These are phyloP conservation scores for Clunio marinus DNA, from an alignment of 2,888 invertebrate genomes.

Conservation along the genomic window DNA sequence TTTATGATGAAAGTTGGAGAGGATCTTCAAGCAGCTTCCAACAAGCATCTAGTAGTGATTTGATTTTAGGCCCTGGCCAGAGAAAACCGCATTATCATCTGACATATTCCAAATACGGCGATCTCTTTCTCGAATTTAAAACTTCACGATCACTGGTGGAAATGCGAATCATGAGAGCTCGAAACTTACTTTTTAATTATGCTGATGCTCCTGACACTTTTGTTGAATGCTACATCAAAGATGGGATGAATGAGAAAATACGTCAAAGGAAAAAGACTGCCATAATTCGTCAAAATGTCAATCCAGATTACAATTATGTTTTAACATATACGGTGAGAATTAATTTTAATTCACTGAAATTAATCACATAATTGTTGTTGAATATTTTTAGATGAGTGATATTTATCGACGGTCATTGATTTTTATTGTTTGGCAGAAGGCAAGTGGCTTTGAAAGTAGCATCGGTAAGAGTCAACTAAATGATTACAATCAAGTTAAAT, in stretches of 20 bases:
- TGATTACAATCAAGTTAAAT: too few relatives aligned
- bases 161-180: constrained; percentile 58
- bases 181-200: constrained; percentile 64
- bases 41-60: background rate
- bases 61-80: constrained; percentile 71
- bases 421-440: constrained; percentile 90
- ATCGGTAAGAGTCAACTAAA: too few relatives aligned
- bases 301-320: constrained; percentile 83
- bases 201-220: constrained; percentile 81
- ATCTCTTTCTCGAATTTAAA: constrained; percentile 77
- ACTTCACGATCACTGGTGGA: constrained; percentile 25
- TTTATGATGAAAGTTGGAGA: background rate
- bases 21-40: constrained; percentile 8
- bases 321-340: constrained; percentile 68
- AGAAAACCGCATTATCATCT: constrained; percentile 72
- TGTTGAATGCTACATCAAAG: constrained; percentile 87
- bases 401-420: constrained; percentile 75
- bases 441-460: constrained; percentile 84
- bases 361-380: background rate
- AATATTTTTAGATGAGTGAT: constrained; percentile 59
- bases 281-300: constrained; percentile 72
- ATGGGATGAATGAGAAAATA: constrained; percentile 69
- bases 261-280: constrained; percentile 89
- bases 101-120: constrained; percentile 67
- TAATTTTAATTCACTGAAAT: background rate